Conservation (phyloP, 2,888 invertebrate genomes). For the Mylabris sibirica region DNA sequence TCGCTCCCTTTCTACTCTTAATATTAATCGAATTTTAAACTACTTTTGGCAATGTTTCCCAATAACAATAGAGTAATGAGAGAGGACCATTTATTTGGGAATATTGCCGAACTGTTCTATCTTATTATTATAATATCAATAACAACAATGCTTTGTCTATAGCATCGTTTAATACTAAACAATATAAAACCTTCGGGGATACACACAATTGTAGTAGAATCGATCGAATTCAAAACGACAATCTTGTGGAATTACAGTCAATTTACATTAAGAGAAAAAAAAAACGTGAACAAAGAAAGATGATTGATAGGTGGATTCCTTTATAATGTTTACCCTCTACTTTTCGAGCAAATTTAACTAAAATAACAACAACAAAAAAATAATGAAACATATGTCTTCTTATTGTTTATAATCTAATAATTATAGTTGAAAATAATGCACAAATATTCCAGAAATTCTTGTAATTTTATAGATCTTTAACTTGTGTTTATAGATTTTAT, state of each 20-base stretch:
- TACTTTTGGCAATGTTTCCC: no score
- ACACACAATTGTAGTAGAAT: background rate
- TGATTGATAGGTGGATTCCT: background rate
- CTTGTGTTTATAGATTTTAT: background rate
- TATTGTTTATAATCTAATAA: background rate
- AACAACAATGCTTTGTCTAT: background rate
- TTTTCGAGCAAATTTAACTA: background rate
- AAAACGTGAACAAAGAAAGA: background rate
- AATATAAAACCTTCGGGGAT: background rate
- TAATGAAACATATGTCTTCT: conserved; percentile 1
- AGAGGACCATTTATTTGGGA: conserved; percentile 1
- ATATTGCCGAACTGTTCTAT: background rate
- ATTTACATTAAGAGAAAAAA: background rate
- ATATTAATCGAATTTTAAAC: conserved; percentile 48
- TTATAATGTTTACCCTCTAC: background rate
- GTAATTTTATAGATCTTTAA: background rate
- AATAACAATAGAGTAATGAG: conserved; percentile 19
- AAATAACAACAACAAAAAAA: background rate
- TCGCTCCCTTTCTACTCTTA: conserved; percentile 4
- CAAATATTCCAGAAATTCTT: background rate
- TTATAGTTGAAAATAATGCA: background rate
- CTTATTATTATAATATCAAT: background rate
- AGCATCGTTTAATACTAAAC: no score
- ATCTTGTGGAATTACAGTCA: conserved; percentile 9
- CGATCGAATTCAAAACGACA: conserved; percentile 11